Base-by-base conservation (phyloP, 2,113 vertebrate species). In the Girardinichthys multiradiatus region DNA sequence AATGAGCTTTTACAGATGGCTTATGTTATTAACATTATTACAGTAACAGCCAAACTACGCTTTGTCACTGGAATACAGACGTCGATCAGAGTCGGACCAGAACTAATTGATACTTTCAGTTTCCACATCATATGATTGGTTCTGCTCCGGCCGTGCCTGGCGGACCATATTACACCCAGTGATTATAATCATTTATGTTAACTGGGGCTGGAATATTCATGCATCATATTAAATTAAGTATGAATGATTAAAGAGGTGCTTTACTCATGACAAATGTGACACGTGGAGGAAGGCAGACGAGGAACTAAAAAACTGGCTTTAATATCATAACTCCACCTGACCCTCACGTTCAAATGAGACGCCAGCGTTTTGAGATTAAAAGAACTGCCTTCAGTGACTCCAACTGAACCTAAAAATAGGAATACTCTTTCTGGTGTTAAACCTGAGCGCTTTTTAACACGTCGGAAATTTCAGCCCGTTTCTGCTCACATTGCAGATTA, bases 221-320 rank as follows among this genome's bases (percentile, higher is more conserved):
- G 78, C 70, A 63, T 75, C 67, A 0, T 1, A 60, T 74, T 70
- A 86, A 86, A 87, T 76, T 66, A 68, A 79, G 33, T 14, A 84
- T 84, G 70, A 91, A 87, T 89, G 84, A 86, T 87, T 86, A 62
- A 91, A 68, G 71, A 33, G 26, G 70, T 1, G 69, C 57, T 82
- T 64, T 19, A 19, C n/a, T 6, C 24, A 2, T 70, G 60, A 64
- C 61, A 59, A 28, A 29, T 67, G 48, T 30, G 75, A 75, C 64
- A 63, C 74, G 29, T 8, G 29, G 48, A 81, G 57, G 10, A 35
- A 26, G 29, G 17, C 29, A 1, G 27, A 6, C 30, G 29, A 31
- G 17, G 45, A 37, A 57, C 33, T n/a, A 57, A 17, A 60, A 70
- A 33, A 14, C 5, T 21, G 64, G 13, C 31, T 54, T 28, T 26